Base-by-base conservation (phyloP, 2,888 invertebrate genomes). In the Bibio marci region DNA sequence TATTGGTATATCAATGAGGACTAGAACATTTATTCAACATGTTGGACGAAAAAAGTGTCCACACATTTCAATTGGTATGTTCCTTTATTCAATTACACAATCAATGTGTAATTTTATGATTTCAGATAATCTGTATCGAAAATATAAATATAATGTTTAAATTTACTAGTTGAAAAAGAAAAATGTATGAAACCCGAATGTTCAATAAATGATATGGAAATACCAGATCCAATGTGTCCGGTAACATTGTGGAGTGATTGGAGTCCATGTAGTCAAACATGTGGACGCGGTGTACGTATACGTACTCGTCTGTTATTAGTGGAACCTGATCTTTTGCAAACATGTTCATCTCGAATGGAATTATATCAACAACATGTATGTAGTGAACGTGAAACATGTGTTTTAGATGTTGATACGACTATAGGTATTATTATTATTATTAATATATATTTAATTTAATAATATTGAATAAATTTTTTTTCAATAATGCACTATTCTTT, bases 171-270 rank as follows among this genome's bases (percentile, higher is more conserved):
- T 49, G 87, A 92, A 56, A 83, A 78, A 53, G 76, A 79, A 50
- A 79, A 80, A 51, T 62, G 62, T 45, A 79, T 80, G 76, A 70
- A 70, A 48, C 76, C 80, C 0, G 68, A 70, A 3, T 82, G 83
- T 52, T 57, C 61, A 0, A 66, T 67, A 38, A 62, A 64, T 27
- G 66, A 70, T 31, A 60, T 72, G 7, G 71, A 69, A 47, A 47
- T 60, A 1, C 55, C 67, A 2, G 76, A 77, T 63, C 71, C 76
- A 1, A 44, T 64, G 48, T 82, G 82, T 50, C 80, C 85, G 41
- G 78, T 85, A n/a, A 80, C 81, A 0, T 74, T 74, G 37, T 94
- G 92, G 92, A 76, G 83, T 41, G 79, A 81, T 47, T 94, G 91
- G 91, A 85, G 87, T 40, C 81, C 90, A 0, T 94, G 92, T 63